These are phyloP conservation scores for Sebastes trivittatus DNA, from an alignment of 2,797 vertebrate species.

Conservation along the genomic window DNA sequence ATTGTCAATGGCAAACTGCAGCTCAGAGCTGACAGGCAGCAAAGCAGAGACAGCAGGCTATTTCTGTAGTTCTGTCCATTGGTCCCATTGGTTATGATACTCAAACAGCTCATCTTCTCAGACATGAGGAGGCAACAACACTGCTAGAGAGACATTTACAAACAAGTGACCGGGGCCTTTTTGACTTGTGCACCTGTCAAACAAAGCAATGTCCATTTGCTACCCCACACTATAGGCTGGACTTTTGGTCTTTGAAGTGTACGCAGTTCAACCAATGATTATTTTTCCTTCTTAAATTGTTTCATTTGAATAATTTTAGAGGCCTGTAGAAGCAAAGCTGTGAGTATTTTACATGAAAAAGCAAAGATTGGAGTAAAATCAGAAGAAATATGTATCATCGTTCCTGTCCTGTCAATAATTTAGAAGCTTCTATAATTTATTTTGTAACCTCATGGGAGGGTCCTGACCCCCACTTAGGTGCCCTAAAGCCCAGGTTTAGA, in stretches of 20 bases:
- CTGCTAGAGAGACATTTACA: neutral
- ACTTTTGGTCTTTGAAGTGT: neutral
- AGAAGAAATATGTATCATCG: neutral
- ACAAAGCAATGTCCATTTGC: neutral
- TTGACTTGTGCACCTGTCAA: neutral
- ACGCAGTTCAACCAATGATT: fast-evolving
- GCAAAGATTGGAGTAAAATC: neutral
- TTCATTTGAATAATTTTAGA: neutral
- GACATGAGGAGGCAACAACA: neutral
- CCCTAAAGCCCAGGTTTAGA: neutral
- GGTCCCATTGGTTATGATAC: neutral
- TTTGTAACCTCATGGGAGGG: neutral
- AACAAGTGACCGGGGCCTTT: neutral
- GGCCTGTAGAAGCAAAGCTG: neutral
- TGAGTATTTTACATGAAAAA: neutral
- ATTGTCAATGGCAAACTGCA: neutral
- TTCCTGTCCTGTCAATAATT: neutral
- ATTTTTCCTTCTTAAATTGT: too few species aligned
- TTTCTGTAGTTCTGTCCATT: neutral
- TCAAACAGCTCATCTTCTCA: neutral
- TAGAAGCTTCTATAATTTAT: neutral
- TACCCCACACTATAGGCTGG: neutral
- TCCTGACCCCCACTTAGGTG: neutral
- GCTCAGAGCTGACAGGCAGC: neutral
- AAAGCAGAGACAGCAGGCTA: too few species aligned